Evolutionary conservation across 2,888 invertebrate genomes (phyloP).

Genomic region (Xanthostigma xanthostigma): DNA sequence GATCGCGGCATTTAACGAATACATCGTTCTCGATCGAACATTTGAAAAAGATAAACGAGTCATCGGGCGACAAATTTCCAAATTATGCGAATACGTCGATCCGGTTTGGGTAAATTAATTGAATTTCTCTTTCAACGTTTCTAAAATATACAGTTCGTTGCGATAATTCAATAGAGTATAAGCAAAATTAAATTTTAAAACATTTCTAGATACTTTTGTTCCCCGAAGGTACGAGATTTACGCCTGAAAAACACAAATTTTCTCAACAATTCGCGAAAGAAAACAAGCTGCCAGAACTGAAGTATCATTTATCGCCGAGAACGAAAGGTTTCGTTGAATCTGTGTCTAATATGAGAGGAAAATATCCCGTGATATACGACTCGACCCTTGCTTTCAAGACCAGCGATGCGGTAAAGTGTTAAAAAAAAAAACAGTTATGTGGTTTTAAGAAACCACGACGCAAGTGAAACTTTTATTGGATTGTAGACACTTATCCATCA

Average conservation of each 20-base stretch:
- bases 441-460: no score
- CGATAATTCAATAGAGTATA: not conserved
- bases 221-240: constrained; percentile 81
- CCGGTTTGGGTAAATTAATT: not conserved
- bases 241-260: constrained; percentile 62
- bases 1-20: constrained; percentile 85
- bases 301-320: constrained; percentile 80
- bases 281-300: constrained; percentile 61
- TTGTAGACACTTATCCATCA: no score
- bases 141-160: not conserved
- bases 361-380: constrained; percentile 64
- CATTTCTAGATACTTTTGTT: constrained; percentile 55
- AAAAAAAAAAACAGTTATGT: no score
- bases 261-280: constrained; percentile 69
- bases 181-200: not conserved
- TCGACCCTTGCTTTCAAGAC: constrained; percentile 53
- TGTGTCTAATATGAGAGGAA: constrained; percentile 57
- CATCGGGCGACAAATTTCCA: constrained; percentile 56
- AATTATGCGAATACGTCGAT: constrained; percentile 50
- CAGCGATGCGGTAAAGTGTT: constrained; percentile 27
- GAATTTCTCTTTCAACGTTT: no score
- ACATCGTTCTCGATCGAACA: constrained; percentile 73
- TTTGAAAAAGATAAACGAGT: constrained; percentile 73
- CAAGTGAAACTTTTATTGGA: no score
- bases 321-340: constrained; percentile 78